These are phyloP conservation scores for Fregata magnificens DNA, from an alignment of 2,113 vertebrate species.

Conservation along the genomic window DNA sequence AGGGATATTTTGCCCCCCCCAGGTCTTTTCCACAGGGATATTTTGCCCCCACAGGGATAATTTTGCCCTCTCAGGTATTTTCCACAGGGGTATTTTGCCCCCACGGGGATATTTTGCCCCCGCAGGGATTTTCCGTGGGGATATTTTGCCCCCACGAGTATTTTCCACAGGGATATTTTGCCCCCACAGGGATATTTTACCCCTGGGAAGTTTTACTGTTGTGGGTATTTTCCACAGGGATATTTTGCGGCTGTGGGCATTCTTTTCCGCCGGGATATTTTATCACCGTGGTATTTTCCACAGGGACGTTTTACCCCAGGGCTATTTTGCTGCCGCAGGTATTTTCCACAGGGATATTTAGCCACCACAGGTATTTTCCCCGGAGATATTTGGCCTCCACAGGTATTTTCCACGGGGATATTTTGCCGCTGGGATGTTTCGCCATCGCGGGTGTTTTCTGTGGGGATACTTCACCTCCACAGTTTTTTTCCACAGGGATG, in stretches of 20 bases:
- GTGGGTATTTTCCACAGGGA: neutral
- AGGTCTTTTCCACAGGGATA: neutral
- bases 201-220: too few species aligned
- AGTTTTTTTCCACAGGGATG: too few species aligned
- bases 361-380: too few species aligned
- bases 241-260: neutral
- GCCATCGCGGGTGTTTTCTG: too few species aligned
- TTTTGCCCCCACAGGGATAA: neutral
- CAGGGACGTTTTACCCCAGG: too few species aligned
- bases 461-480: too few species aligned
- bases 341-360: neutral
- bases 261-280: neutral
- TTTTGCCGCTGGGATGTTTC: neutral
- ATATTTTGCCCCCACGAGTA: neutral
- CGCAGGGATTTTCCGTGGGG: rapidly evolving
- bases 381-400: neutral
- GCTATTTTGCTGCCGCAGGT: too few species aligned
- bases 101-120: rapidly evolving
- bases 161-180: too few species aligned
- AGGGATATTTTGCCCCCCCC: neutral
- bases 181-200: too few species aligned
- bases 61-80: neutral
- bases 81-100: neutral
- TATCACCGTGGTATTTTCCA: rapidly evolving
- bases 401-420: neutral